Evolutionary conservation across 2,797 vertebrate genomes (phyloP).

Genomic region (Enteromius treurensis): DNA sequence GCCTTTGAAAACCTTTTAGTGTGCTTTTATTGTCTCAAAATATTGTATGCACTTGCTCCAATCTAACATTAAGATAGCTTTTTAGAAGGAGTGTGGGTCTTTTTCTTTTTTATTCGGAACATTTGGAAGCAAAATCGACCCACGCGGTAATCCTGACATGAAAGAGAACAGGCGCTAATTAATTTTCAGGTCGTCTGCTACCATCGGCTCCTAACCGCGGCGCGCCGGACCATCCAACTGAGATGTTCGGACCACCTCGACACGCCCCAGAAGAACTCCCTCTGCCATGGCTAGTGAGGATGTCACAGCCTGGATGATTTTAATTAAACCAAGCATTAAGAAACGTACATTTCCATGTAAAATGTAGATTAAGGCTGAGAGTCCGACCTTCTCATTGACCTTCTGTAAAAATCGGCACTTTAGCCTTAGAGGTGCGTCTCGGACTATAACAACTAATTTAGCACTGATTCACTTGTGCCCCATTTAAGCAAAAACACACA

Average conservation of each 20-base stretch:
- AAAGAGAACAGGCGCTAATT: slow-evolving; percentile 32
- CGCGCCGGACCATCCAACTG: neutral
- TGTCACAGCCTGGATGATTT: slow-evolving; percentile 53
- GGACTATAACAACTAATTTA: slow-evolving; percentile 58
- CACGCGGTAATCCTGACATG: slow-evolving; percentile 25
- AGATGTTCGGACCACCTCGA: slow-evolving; percentile 10
- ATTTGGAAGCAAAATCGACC: neutral
- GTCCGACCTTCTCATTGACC: slow-evolving; percentile 56
- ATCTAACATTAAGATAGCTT: slow-evolving; percentile 7
- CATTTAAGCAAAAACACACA: slow-evolving; percentile 56
- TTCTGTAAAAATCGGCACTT: slow-evolving; percentile 40
- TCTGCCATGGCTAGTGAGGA: neutral
- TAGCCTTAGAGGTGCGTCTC: slow-evolving; percentile 54
- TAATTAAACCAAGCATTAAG: slow-evolving; percentile 60
- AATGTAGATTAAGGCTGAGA: slow-evolving; percentile 48
- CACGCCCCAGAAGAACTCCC: slow-evolving; percentile 2
- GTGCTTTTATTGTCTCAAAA: slow-evolving; percentile 33
- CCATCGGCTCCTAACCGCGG: neutral
- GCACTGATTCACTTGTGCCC: slow-evolving; percentile 62
- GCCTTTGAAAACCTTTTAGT: slow-evolving; percentile 35
- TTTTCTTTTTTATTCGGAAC: neutral
- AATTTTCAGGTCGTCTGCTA: slow-evolving; percentile 29
- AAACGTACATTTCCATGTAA: slow-evolving; percentile 51
- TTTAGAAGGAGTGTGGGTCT: slow-evolving; percentile 23
- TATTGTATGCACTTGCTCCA: slow-evolving; percentile 11